Evolutionary conservation across 2,888 invertebrate genomes (phyloP).

Genomic region (Dasypogon diadema): DNA sequence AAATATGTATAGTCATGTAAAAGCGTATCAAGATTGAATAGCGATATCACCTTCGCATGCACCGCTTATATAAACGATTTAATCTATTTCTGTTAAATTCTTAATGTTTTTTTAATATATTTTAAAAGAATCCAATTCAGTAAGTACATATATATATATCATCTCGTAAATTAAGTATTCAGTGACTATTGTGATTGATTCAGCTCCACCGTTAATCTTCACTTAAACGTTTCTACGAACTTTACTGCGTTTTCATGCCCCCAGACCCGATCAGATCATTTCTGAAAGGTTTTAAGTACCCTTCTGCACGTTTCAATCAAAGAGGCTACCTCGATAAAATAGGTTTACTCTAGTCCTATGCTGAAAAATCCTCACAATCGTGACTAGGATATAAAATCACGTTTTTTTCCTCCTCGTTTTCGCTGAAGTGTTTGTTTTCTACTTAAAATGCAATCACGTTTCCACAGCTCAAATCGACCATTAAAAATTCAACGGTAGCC

Average conservation of each 20-base stretch:
- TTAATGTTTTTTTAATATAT: too few relatives aligned
- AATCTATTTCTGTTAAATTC: too few relatives aligned
- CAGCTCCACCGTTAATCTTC: neutral
- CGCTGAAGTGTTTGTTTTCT: conserved; percentile 33
- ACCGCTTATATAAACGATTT: too few relatives aligned
- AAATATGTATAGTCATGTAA: too few relatives aligned
- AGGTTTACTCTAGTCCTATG: conserved; percentile 15
- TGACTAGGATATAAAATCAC: conserved; percentile 9
- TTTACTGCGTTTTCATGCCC: conserved; percentile 29
- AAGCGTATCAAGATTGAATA: too few relatives aligned
- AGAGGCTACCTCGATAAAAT: conserved; percentile 9
- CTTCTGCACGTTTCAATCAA: conserved; percentile 24
- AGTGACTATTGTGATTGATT: too few relatives aligned
- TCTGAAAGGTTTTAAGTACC: conserved; percentile 8
- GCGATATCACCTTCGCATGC: too few relatives aligned
- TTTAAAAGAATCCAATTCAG: too few relatives aligned
- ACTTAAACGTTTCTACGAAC: neutral
- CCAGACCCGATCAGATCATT: neutral
- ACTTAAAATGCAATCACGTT: conserved; percentile 22
- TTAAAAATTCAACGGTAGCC: conserved; percentile 33
- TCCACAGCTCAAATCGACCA: conserved; percentile 24
- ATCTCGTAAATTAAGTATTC: too few relatives aligned
- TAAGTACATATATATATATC: too few relatives aligned
- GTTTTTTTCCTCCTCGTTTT: neutral
- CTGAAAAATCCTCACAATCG: conserved; percentile 22